Conservation (phyloP, 2,888 invertebrate species). For the Pristionchus entomophagus region DNA sequence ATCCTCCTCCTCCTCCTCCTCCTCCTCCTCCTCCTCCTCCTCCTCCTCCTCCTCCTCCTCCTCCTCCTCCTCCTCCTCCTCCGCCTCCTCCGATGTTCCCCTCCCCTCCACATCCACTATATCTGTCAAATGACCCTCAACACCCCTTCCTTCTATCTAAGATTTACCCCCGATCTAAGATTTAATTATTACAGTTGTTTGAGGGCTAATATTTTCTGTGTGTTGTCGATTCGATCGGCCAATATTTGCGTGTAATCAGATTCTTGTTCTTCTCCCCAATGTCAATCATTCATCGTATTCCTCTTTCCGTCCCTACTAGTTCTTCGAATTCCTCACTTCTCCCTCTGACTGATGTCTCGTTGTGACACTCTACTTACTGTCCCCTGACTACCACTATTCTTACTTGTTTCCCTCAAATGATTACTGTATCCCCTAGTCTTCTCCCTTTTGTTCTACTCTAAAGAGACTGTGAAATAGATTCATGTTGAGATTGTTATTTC, state of each 20-base stretch:
- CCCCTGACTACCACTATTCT: slow-evolving; percentile 12
- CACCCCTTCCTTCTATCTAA: not conserved
- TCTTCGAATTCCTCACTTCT: slow-evolving; percentile 9
- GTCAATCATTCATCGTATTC: not conserved
- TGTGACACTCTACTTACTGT: slow-evolving; percentile 38
- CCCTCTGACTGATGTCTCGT: slow-evolving; percentile 38
- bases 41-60: not conserved
- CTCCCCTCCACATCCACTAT: not conserved
- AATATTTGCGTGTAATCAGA: not conserved
- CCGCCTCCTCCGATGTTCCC: too few relatives aligned
- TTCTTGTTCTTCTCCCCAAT: slow-evolving; percentile 5
- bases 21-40: too few relatives aligned
- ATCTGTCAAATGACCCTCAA: not conserved
- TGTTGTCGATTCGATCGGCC: not conserved
- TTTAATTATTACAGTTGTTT: slow-evolving; percentile 33
- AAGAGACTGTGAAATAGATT: slow-evolving; percentile 30
- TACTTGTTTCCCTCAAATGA: slow-evolving; percentile 31
- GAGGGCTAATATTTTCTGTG: slow-evolving; percentile 13
- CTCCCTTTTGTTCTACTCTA: slow-evolving; percentile 16
- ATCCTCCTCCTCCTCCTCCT: not conserved
- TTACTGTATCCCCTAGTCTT: not conserved
- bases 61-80: not conserved
- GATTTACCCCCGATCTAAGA: not conserved
- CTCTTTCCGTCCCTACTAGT: not conserved
- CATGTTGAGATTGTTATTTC: slow-evolving; percentile 37